Conservation (phyloP, 2,113 vertebrate genomes). For the Rafetus swinhoei region DNA sequence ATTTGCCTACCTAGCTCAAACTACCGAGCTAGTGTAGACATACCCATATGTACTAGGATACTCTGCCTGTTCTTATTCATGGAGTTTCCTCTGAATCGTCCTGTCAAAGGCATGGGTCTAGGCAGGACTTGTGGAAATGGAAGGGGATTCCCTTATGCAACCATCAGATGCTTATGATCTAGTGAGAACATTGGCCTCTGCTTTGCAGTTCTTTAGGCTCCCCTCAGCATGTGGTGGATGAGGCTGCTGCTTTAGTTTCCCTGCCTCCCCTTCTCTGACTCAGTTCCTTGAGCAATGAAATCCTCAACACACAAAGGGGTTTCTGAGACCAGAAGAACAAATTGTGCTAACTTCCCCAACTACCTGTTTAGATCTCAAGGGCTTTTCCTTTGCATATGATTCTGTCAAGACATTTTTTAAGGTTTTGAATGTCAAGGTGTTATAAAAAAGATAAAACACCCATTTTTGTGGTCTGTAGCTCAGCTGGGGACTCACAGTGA, state of each 20-base stretch:
- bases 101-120: too few species aligned
- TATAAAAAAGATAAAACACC: conserved; percentile 52
- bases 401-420: conserved; percentile 31
- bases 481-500: conserved; percentile 23
- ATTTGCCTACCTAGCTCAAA: too few species aligned
- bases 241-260: background rate
- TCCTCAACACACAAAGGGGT: background rate
- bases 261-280: background rate
- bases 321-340: background rate
- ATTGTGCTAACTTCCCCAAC: conserved; percentile 42
- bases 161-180: background rate
- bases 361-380: conserved; percentile 44
- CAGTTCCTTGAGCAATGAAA: background rate
- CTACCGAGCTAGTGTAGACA: too few species aligned
- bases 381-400: conserved; percentile 31
- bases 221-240: background rate
- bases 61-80: background rate
- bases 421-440: conserved; percentile 62
- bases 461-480: conserved; percentile 10
- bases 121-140: background rate
- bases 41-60: background rate
- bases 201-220: background rate
- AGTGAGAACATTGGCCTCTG: background rate
- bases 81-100: too few species aligned
- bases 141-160: background rate